Evolutionary conservation across 2,888 invertebrate genomes (phyloP), one percentile per base, ranked within the genome.

Genomic region (Pseudoips prasinana): DNA sequence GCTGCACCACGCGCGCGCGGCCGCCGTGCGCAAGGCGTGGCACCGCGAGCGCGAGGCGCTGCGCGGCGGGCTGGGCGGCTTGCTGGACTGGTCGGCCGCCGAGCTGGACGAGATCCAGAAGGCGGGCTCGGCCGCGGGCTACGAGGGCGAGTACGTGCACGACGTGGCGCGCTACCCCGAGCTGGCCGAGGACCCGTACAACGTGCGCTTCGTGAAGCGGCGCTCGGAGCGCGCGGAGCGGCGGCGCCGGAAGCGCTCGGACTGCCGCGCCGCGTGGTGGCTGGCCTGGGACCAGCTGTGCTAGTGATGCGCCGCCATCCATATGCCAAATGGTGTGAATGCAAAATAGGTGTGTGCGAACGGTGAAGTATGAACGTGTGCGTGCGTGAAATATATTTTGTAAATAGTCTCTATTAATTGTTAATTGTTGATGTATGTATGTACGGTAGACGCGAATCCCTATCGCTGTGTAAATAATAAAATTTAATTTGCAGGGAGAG

Each of bases 171-270:
- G 93, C 40, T 98, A 97, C 86, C 97, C 98, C 0, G 97, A 98
- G 75, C 90, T 98, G 31, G 96, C 98, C 32, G 98, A 98, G 84
- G 98, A 98, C 89, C 98, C 97, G 4, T 96, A 96, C 89, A 98
- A 98, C 86, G 93, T 98, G 45, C 92, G 95, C 67, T 96, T 97
- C 74, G 91, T 94, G 23, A 96, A 96, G 85, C 95, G 94, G 80
- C 92, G 94, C 61, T 90, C 91, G 17, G 93, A 93, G 48, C 91
- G 92, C 55, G 91, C 92, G 42, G 93, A 94, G 73, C 92, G 93
- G 44, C 90, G 94, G 44, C 91, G 94, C 62, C 92, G 93, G 88
- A 93, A 93, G 92, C 91, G 92, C 78, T 90, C 90, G 34, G 73
- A 65, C 58, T 84, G 84, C 70, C 70, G 60, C 59, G 75, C 79